Evolutionary conservation across 2,888 invertebrate species (phyloP).

Genomic region (Deroplatys truncata): DNA sequence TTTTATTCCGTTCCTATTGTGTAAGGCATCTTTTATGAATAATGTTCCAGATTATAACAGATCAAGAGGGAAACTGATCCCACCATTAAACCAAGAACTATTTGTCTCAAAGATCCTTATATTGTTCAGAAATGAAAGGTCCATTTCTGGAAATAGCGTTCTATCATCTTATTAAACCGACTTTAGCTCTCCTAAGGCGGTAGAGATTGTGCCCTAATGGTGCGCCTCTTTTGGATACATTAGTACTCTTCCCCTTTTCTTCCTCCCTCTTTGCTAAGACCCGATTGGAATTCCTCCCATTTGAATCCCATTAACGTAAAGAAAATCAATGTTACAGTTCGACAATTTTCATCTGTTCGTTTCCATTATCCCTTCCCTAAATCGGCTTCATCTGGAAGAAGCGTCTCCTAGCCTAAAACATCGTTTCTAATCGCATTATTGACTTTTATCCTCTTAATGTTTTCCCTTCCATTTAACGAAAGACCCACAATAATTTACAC

Average conservation of each 20-base stretch:
- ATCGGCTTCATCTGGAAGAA: neutral
- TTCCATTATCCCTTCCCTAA: neutral
- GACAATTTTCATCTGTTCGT: slow-evolving; percentile 7
- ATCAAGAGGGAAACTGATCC: neutral
- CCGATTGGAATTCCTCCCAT: neutral
- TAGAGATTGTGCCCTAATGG: neutral
- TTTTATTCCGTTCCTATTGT: neutral
- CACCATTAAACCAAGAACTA: neutral
- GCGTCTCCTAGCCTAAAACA: neutral
- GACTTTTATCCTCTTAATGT: neutral
- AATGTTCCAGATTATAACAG: neutral
- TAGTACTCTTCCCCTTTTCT: neutral
- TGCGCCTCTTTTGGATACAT: neutral
- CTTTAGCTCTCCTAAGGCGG: neutral
- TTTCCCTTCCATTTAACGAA: neutral
- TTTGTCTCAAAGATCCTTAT: neutral
- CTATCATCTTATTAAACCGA: neutral
- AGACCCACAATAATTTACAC: neutral
- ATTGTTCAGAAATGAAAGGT: neutral
- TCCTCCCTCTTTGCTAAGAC: neutral
- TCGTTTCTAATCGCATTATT: neutral
- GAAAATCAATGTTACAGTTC: slow-evolving; percentile 6
- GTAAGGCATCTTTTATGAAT: neutral
- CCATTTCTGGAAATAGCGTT: neutral
- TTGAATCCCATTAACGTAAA: slow-evolving; percentile 1